Evolutionary conservation across 2,797 vertebrate genomes (phyloP), one percentile per base, ranked within the genome.

Genomic region (Coranthus polyacanthus): DNA sequence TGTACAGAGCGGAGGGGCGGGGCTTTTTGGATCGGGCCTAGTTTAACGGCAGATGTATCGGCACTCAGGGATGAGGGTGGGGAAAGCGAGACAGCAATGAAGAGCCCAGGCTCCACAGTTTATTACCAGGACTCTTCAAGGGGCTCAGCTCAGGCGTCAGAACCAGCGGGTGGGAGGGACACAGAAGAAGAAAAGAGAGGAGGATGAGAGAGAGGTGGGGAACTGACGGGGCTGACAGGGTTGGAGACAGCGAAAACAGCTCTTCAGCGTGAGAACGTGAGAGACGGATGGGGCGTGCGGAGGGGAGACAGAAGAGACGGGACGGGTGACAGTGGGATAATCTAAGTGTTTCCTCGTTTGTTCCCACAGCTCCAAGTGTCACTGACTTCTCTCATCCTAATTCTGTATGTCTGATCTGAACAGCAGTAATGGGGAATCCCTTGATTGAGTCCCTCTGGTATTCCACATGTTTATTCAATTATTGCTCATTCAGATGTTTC

Each of bases 81-180:
- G 79, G 88, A 86, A 79, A 81, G 78, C 62, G 90, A 94, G 88
- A 90, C 91, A 80, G 88, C 77, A 83, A 75, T 78, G 90, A 84
- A 82, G 88, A 89, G 87, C 81, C 69, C 87, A 86, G 92, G 91
- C 92, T 92, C 92, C 90, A 84, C 72, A 78, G 79, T 92, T 92
- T 93, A 93, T 93, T 93, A 93, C 81, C 59, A 44, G 75, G 71
- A 81, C 79, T 88, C 86, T 87, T 91, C 83, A 86, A 91, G 92
- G 74, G 86, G 83, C 74, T 91, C 87, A 83, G 78, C 84, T 60
- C 70, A 87, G 92, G 88, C 89, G 87, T 92, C 91, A 89, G 86
- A 77, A 86, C 26, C 83, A 78, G 89, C 64, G 82, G 86, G 85
- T 84, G 87, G 89, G 84, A 79, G 73, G 72, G 82, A 63, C 62